Evolutionary conservation across 37 sponge, comb jelly and placozoan species (phyloP), one percentile per base, ranked within the genome.

Genomic region (Diacarnus erythraeanus): DNA sequence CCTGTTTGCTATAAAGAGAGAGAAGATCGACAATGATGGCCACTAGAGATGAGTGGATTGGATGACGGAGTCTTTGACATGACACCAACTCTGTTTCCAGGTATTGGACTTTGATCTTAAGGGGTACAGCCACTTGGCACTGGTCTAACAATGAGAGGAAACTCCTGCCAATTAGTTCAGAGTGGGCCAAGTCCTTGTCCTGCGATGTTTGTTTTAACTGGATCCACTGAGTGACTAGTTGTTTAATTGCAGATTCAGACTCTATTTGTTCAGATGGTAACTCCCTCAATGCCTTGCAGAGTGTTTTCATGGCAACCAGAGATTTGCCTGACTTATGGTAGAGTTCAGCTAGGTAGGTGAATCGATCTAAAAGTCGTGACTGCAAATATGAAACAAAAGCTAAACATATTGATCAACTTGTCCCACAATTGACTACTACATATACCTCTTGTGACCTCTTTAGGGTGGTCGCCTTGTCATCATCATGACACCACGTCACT

Each of bases 291-390:
- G 39, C 67, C 18, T 43, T 75, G 2, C 34, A 42, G n/a, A 75
- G 26, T 5, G 82, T 72, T 71, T 21, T 59, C 72, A 81, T 71
- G 29, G 82, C 82, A 72, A 21, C 73, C 57, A 15, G 3, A 22
- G 56, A 74, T 38, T 57, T 8, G 30, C 26, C 25, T 2, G 20
- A 27, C 57, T 44, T 66, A 17, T n/a, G 35, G 38, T 67, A 38
- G 0, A 39, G 29, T 10, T 66, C 76, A 42, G 26, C 29, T 5
- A 77, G 65, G 44, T 42, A 57, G 3, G 10, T 33, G 43, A 63
- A 61, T 2, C 43, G 71, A 22, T 71, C 33, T 3, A 61, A 26
- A 1, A 63, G 81, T 38, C n/a, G 38, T 0, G 31, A 30, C 63
- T 72, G 27, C 42, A 42, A 43, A 10, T 12, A 37, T 20, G 20